A percentile compares a stretch with the other conserved stretches of the same genome.
Conservation (phyloP, 2,888 invertebrate species). For the Papilio elwesi region DNA sequence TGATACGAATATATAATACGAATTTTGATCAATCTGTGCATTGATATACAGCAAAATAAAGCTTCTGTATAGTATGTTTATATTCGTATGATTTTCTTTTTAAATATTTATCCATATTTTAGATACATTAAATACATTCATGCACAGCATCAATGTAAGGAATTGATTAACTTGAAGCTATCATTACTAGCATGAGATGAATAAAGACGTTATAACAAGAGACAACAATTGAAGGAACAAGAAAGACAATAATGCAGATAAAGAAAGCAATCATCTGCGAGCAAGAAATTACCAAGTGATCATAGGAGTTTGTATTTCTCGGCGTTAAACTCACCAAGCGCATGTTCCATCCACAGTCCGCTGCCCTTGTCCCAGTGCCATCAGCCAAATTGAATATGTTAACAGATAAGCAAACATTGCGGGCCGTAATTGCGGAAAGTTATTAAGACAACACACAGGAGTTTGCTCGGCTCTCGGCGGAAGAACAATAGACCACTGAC, state of each 20-base stretch:
- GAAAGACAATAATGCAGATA: background rate
- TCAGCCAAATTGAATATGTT: conserved; percentile 44
- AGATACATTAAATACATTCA: background rate
- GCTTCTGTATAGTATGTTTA: too few relatives aligned
- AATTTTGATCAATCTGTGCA: too few relatives aligned
- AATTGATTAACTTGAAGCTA: background rate
- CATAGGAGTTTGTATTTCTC: conserved; percentile 1
- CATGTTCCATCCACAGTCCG: conserved; percentile 4
- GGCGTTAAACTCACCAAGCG: conserved; percentile 20
- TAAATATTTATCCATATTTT: too few relatives aligned
- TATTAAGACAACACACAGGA: conserved; percentile 66
- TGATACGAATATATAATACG: too few relatives aligned
- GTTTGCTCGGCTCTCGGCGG: conserved; percentile 57
- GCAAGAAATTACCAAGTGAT: conserved; percentile 11
- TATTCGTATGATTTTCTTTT: too few relatives aligned
- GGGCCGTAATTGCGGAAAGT: conserved; percentile 61
- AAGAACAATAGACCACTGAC: conserved; percentile 68
- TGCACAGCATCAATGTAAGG: background rate
- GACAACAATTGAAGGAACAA: background rate
- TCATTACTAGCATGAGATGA: too few relatives aligned
- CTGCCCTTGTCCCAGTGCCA: conserved; percentile 12
- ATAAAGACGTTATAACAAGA: too few relatives aligned
- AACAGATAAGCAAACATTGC: conserved; percentile 49
- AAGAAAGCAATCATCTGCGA: background rate
- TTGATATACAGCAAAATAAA: too few relatives aligned